These are phyloP conservation scores for Anguilla pacifica DNA, from an alignment of 2,797 vertebrate species.

Conservation along the genomic window DNA sequence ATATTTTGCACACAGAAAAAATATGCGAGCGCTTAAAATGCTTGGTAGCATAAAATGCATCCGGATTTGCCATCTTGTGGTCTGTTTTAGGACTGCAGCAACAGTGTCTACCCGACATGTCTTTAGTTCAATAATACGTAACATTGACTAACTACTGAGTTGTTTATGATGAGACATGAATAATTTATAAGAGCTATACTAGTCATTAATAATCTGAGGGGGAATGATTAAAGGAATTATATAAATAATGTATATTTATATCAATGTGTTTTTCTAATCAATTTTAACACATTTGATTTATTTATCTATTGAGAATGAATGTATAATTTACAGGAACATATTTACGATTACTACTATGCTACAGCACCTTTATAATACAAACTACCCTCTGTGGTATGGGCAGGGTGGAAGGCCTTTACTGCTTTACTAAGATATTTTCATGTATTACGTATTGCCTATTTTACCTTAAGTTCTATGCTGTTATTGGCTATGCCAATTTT, in stretches of 20 bases:
- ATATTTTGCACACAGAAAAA: neutral
- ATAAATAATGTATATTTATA: neutral
- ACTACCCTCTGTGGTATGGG: too few relatives aligned
- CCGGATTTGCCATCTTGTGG: conserved; percentile 30
- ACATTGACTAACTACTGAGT: neutral
- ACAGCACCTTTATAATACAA: neutral
- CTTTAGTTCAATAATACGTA: neutral
- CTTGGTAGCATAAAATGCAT: neutral
- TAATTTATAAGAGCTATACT: neutral
- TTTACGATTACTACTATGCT: neutral
- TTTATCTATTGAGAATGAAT: neutral
- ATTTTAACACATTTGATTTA: neutral
- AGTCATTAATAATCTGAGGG: neutral
- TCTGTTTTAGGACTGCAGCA: neutral
- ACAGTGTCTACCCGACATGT: neutral
- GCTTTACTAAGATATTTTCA: too few relatives aligned
- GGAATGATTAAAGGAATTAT: neutral
- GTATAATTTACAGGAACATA: neutral
- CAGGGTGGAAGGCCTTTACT: too few relatives aligned
- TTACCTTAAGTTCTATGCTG: too few relatives aligned
- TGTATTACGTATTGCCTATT: too few relatives aligned
- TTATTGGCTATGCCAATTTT: too few relatives aligned
- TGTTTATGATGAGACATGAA: neutral
- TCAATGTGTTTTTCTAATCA: neutral
- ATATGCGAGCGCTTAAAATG: neutral